Evolutionary conservation across 2,113 vertebrate genomes (phyloP), one percentile per base, ranked within the genome.

Genomic region (Rhabdomys dilectus): DNA sequence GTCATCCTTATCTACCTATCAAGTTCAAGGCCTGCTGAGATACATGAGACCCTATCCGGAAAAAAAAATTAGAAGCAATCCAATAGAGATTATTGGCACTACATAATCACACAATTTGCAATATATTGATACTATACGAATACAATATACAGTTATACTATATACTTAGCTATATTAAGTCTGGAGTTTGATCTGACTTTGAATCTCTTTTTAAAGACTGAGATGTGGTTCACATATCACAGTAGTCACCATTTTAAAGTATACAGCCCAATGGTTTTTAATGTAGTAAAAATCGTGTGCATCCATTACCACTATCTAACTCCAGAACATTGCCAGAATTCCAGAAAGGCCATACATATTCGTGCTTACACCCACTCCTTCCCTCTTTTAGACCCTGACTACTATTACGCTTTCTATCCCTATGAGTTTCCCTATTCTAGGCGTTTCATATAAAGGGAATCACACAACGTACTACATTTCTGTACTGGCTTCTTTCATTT

Each of bases 211-310:
- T 93, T 53, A 86, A 45, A 58, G 92, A 92, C 42, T 93, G 42
- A 84, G 45, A 58, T 89, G 7, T 78, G 94, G n/a, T 39, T 92
- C 51, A 92, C 5, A 91, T 94, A 58, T 16, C n/a, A 58, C 64
- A 72, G 62, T 96, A 73, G 42, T 93, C 60, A 91, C 66, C 22
- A 77, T 85, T 90, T 96, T 73, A 70, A 94, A 92, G 68, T 93
- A 2, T 90, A 39, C 17, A 93, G 5, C 91, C 91, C 4, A 64
- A 11, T 93, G 9, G 0, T 84, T 94, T 93, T 91, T 88, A 58
- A 42, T 86, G 77, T 96, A 89, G 92, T 94, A 66, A 95, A 34
- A 89, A 75, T 60, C n/a, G 80, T 95, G 29, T 73, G 19, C 31
- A 93, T 22, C 13, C 13, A 45, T 86, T 31, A 70, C 48, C 12